Evolutionary conservation across 2,888 invertebrate genomes (phyloP), one percentile per base, ranked within the genome.

Genomic region (Ommatoiulus sabulosus): DNA sequence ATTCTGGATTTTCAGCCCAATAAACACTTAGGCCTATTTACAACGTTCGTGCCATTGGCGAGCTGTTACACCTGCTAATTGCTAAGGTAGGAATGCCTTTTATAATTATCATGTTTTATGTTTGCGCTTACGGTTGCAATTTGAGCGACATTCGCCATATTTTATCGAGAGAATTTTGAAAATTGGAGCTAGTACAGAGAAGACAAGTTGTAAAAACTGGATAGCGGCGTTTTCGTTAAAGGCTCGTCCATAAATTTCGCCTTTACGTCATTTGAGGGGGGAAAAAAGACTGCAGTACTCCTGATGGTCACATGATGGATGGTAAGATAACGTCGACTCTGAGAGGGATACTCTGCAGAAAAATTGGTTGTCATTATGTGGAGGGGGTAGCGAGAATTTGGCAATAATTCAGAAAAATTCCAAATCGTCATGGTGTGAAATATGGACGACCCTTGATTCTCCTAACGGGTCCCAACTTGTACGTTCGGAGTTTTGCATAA

Each of bases 11-110:
- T 72, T 72, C 72, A 24, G 7, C 5, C 3, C 3, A 24, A 5
- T 15, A 52, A 72, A 72, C 24, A 72, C 20, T 72, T 72, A 72
- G 72, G 72, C 72, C 72, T 72, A 72, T 20, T 72, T 72, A 8
- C 8, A 10, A 20, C 72, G 3, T 20, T 20, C 20, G 24, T n/a
- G 12, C 72, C 20, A 63, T 63, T 20, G 52, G 52, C 17, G 20
- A 20, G 72, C 20, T 72, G 20, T 72, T 72, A 72, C 72, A 72
- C 72, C 72, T 72, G 72, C 72, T 72, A 72, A 72, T 72, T 72
- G 10, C 8, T 72, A 72, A 72, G 72, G 72, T 72, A 72, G 8
- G 72, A 72, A 6, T 72, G 72, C 72, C 0, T 72, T 20, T 72
- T 72, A 20, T 24, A 17, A 63, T n/a, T n/a, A 5, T 63, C n/a